A percentile compares a stretch with the other conserved stretches of the same genome.
Conservation (phyloP, 2,113 vertebrate genomes). For the Carettochelys insculpta region DNA sequence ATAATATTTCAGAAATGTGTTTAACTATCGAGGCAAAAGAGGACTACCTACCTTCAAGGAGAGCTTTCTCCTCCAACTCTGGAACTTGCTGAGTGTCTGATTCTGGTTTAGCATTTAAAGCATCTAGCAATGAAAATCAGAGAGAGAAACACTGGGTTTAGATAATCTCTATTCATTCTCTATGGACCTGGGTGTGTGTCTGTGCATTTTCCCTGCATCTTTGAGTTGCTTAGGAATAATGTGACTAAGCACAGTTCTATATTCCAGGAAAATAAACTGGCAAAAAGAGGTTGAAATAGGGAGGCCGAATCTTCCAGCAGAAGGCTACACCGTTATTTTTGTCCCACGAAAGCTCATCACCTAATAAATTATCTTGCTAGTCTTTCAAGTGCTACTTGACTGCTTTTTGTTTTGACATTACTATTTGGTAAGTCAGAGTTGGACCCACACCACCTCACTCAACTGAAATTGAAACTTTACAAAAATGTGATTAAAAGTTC, state of each 20-base stretch:
- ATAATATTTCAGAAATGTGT: neutral
- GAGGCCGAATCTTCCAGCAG: neutral
- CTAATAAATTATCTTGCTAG: too few species aligned
- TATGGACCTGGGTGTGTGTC: neutral
- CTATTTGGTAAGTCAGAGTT: neutral
- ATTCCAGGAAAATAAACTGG: neutral
- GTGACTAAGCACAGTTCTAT: neutral
- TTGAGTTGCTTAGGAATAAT: neutral
- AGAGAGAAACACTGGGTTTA: neutral
- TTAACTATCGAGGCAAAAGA: neutral
- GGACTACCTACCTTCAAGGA: neutral
- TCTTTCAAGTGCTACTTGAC: too few species aligned
- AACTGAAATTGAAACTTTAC: neutral
- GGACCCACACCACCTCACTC: neutral
- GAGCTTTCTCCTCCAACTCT: neutral
- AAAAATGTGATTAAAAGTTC: neutral
- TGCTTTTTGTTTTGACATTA: too few species aligned
- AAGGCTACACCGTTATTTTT: neutral
- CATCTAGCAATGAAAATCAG: neutral
- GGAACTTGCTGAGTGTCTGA: neutral
- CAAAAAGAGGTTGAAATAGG: neutral
- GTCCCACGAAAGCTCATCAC: too few species aligned
- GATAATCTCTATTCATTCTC: neutral
- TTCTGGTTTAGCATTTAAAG: neutral
- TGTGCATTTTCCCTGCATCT: neutral